Evolutionary conservation across 1,140 invertebrate species (phyloP), one percentile per base, ranked within the genome.

Genomic region (Lethocerus indicus): DNA sequence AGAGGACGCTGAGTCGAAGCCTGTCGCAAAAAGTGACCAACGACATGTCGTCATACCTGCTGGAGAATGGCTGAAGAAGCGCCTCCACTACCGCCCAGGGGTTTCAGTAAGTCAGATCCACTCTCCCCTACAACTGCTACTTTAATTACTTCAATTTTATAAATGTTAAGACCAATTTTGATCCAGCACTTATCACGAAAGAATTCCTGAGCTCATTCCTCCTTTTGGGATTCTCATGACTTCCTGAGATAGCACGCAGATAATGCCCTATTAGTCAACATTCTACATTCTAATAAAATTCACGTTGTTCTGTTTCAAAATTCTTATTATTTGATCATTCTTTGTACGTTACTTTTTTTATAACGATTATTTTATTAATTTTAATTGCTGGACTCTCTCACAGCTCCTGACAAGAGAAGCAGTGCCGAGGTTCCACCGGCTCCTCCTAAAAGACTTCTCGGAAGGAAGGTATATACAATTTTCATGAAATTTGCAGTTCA

Each of bases 161-260:
- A n/a, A 32, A 9, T 32, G n/a, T 32, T 32, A 32, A 9, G 29
- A 32, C 29, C 29, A 32, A 9, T 9, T 32, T 32, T 65, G 64
- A 78, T 87, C 2, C 85, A 87, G 74, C 76, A 64, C 62, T 67
- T 63, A 40, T 27, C 32, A n/a, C 16, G n/a, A 32, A 29, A 42
- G n/a, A n/a, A n/a, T n/a, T n/a, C n/a, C n/a, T n/a, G n/a, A n/a
- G n/a, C n/a, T n/a, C n/a, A n/a, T n/a, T n/a, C n/a, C n/a, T n/a
- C n/a, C n/a, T n/a, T n/a, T n/a, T n/a, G n/a, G n/a, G n/a, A n/a
- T n/a, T n/a, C n/a, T n/a, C n/a, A n/a, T n/a, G n/a, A n/a, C n/a
- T n/a, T n/a, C n/a, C n/a, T n/a, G n/a, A n/a, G n/a, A n/a, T n/a
- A n/a, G n/a, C n/a, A n/a, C n/a, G n/a, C n/a, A n/a, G n/a, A n/a